These are phyloP conservation scores for Uromys caudimaculatus DNA, from an alignment of 2,797 vertebrate genomes.

Conservation along the genomic window DNA sequence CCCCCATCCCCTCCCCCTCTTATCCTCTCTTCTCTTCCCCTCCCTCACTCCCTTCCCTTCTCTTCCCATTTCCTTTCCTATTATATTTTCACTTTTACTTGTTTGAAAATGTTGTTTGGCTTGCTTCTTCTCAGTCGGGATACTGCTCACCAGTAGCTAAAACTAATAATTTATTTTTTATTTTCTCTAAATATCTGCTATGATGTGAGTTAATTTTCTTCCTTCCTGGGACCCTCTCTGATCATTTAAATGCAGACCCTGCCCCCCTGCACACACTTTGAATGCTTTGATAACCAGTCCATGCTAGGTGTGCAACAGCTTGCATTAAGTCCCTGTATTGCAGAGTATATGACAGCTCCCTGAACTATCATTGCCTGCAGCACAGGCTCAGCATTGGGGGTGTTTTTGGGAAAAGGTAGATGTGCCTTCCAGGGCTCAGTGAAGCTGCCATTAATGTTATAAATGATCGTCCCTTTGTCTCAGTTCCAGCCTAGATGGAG, in stretches of 20 bases:
- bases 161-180: neutral
- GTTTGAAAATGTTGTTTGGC: neutral
- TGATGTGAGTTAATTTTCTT: neutral
- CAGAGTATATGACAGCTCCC: neutral
- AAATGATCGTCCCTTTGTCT: slow-evolving; percentile 50
- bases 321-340: neutral
- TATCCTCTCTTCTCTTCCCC: neutral
- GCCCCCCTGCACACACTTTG: neutral
- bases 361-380: neutral
- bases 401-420: slow-evolving; percentile 38
- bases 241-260: neutral
- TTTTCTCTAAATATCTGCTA: neutral
- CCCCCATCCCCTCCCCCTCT: neutral
- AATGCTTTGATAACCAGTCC: neutral
- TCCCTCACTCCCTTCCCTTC: neutral
- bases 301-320: neutral
- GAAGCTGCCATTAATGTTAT: neutral
- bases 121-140: neutral
- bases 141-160: neutral
- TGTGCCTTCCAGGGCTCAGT: neutral
- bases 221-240: neutral
- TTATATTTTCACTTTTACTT: neutral
- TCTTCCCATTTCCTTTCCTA: neutral
- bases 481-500: slow-evolving; percentile 58
- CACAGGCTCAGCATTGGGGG: neutral